phyloP scores from a whole-genome alignment of 1,140 invertebrate species.

The Teleogryllus occipitalis region DNA sequence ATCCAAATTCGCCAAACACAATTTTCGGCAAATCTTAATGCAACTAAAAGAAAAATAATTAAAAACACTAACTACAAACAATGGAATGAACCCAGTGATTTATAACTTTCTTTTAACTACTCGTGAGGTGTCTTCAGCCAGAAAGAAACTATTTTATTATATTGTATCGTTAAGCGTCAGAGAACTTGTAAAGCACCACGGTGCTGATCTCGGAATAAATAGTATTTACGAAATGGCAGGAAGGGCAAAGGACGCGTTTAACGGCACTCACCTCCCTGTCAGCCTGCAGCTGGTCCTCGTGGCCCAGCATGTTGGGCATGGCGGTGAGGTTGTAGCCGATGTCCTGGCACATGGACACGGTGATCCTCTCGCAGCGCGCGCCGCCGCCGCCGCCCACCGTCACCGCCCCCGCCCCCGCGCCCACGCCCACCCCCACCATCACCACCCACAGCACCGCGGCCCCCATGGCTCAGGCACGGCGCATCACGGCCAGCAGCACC shows the following conservation, averaged over 20 bases:
- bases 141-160: too few relatives aligned
- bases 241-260: neutral
- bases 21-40: too few relatives aligned
- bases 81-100: too few relatives aligned
- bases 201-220: too few relatives aligned
- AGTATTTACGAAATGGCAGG: too few relatives aligned
- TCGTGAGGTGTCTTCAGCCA: too few relatives aligned
- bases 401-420: neutral
- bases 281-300: constrained; percentile 64
- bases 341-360: constrained; percentile 69
- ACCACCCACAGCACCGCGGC: neutral
- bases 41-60: too few relatives aligned
- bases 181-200: too few relatives aligned
- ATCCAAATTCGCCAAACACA: too few relatives aligned
- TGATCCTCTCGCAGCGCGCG: constrained; percentile 67
- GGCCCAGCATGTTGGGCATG: constrained; percentile 78
- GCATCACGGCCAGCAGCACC: neutral
- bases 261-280: constrained; percentile 52
- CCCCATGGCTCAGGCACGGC: constrained; percentile 27
- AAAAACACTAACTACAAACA: too few relatives aligned
- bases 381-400: constrained; percentile 30
- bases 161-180: too few relatives aligned
- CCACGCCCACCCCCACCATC: neutral
- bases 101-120: too few relatives aligned
- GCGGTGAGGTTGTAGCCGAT: constrained; percentile 79